Evolutionary conservation across 2,113 vertebrate species (phyloP).

Genomic region (Platichthys flesus): DNA sequence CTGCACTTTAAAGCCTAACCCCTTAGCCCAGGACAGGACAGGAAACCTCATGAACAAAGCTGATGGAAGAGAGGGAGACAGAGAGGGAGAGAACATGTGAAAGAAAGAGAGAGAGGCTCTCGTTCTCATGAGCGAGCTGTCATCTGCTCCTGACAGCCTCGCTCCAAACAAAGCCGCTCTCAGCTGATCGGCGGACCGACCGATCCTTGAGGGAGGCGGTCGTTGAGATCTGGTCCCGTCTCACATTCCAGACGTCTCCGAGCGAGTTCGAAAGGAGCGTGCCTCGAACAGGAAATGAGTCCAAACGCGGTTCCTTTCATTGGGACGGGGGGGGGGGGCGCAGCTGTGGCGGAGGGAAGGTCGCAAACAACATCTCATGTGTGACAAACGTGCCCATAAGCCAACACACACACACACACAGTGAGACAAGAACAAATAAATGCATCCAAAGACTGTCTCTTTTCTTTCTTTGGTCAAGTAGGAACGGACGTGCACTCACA

Average conservation of each 20-base stretch:
- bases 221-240: conserved; percentile 63
- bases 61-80: too few species aligned
- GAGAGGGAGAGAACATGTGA: too few species aligned
- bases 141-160: conserved; percentile 54
- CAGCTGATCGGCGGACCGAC: conserved; percentile 53
- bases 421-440: conserved; percentile 10
- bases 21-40: conserved; percentile 55
- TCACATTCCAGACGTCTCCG: conserved; percentile 63
- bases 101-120: too few species aligned
- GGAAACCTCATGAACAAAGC: conserved; percentile 77
- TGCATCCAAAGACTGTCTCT: conserved; percentile 10
- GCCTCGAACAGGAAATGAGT: conserved; percentile 74
- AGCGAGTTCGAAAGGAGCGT: conserved; percentile 31
- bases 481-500: conserved; percentile 14
- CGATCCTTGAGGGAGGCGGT: conserved; percentile 43
- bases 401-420: neutral
- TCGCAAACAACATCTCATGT: conserved; percentile 21
- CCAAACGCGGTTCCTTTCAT: conserved; percentile 51
- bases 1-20: conserved; percentile 61
- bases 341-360: conserved; percentile 37
- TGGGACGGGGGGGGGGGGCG: conserved; percentile 11
- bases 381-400: conserved; percentile 29
- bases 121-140: conserved; percentile 66
- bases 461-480: conserved; percentile 29
- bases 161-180: conserved; percentile 51